Evolutionary conservation across 2,888 invertebrate species (phyloP).

Genomic region (Brachynemurus nebulosus): DNA sequence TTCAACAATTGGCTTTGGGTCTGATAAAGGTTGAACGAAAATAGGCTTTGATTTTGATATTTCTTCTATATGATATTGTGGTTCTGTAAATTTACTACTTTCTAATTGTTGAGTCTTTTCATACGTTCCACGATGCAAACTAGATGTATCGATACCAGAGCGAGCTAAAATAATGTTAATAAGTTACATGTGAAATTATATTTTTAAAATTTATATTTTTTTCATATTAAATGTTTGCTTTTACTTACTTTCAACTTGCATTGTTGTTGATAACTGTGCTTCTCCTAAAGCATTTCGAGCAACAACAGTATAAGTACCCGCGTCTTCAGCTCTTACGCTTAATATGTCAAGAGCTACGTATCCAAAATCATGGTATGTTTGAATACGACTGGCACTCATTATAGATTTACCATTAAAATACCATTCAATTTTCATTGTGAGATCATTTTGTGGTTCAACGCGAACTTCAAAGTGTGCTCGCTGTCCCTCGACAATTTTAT

Average conservation of each 20-base stretch:
- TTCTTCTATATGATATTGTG: slow-evolving; percentile 81
- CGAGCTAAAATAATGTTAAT: slow-evolving; percentile 60
- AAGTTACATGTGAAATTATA: neutral
- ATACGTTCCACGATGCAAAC: slow-evolving; percentile 74
- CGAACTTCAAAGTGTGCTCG: slow-evolving; percentile 90
- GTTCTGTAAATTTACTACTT: slow-evolving; percentile 71
- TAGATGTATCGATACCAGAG: slow-evolving; percentile 76
- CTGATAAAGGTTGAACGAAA: slow-evolving; percentile 78
- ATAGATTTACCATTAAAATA: slow-evolving; percentile 90
- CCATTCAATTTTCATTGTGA: slow-evolving; percentile 90
- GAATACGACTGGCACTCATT: slow-evolving; percentile 78
- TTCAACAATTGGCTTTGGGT: slow-evolving; percentile 72
- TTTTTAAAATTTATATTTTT: slow-evolving; percentile 3
- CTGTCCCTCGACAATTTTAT: slow-evolving; percentile 85
- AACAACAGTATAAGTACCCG: slow-evolving; percentile 84
- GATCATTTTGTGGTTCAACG: slow-evolving; percentile 88
- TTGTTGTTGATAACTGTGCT: slow-evolving; percentile 67
- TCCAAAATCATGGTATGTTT: slow-evolving; percentile 91
- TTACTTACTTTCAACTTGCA: slow-evolving; percentile 79
- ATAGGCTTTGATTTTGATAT: slow-evolving; percentile 90
- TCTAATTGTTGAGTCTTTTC: slow-evolving; percentile 82
- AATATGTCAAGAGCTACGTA: slow-evolving; percentile 92
- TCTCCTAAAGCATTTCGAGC: slow-evolving; percentile 86
- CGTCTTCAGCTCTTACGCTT: slow-evolving; percentile 83
- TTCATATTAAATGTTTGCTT: too few species aligned